phyloP scores from a whole-genome alignment of 2,113 vertebrate genomes.

The Megaceryle maxima region DNA sequence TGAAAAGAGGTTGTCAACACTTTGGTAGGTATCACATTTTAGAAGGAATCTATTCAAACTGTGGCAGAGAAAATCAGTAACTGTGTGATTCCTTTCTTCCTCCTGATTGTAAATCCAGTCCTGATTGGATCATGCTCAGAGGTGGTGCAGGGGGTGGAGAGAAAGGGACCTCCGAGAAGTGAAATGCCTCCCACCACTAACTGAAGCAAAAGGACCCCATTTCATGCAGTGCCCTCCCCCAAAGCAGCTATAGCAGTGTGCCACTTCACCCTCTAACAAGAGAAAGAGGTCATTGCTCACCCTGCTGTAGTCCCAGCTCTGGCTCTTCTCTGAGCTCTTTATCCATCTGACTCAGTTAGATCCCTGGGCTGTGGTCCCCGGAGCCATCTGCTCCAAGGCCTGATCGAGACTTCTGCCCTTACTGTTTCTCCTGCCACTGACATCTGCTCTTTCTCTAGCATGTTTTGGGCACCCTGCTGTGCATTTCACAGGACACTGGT shows the following conservation, averaged over 20 bases:
- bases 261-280: background rate
- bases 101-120: background rate
- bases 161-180: background rate
- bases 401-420: slow-evolving; percentile 1
- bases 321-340: background rate
- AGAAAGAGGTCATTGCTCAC: background rate
- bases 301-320: background rate
- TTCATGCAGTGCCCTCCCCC: background rate
- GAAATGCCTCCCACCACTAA: background rate
- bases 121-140: background rate
- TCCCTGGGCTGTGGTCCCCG: background rate
- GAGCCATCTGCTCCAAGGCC: background rate
- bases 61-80: slow-evolving; percentile 27
- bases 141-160: background rate
- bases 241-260: background rate
- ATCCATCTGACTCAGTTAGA: background rate
- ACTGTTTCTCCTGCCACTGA: background rate
- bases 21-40: no score
- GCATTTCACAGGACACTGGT: background rate
- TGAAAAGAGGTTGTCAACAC: no score
- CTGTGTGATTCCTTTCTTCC: background rate
- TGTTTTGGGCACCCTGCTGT: background rate
- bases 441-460: background rate
- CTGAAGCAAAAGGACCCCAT: background rate
- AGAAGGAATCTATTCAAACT: slow-evolving; percentile 9